phyloP scores from a whole-genome alignment of 2,113 vertebrate species.

The Cyprichromis sp. region DNA sequence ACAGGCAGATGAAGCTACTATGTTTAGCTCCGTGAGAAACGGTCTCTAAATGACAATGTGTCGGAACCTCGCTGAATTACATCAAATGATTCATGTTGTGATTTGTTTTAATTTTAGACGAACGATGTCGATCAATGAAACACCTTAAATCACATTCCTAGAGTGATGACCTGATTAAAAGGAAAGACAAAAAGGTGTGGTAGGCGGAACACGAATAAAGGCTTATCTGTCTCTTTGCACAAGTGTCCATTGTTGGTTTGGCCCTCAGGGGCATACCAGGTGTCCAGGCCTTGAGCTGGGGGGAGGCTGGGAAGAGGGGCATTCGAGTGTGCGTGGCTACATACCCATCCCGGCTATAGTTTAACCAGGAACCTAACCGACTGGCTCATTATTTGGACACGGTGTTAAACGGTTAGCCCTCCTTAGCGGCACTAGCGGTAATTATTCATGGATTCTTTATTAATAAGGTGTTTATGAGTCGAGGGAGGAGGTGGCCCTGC shows the following conservation, averaged over 20 bases:
- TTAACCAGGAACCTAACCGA: constrained; percentile 54
- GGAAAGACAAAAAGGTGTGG: constrained; percentile 15
- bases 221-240: constrained; percentile 54
- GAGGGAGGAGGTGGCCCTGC: not conserved
- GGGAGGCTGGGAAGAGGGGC: constrained; percentile 11
- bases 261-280: constrained; percentile 60
- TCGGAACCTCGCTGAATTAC: not conserved
- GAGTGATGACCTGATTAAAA: not conserved
- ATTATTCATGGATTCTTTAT: not conserved
- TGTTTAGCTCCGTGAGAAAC: not conserved
- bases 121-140: not conserved
- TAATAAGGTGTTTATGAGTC: not conserved
- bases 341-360: constrained; percentile 41
- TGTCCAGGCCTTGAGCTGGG: constrained; percentile 48
- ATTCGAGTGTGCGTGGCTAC: constrained; percentile 5
- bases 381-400: not conserved
- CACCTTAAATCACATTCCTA: not conserved
- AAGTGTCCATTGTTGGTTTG: constrained; percentile 58
- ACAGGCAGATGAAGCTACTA: not conserved
- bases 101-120: not conserved
- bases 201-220: constrained; percentile 37
- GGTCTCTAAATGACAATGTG: not conserved
- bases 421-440: not conserved
- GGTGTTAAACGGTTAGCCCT: not conserved
- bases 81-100: not conserved